These are phyloP conservation scores for Parus major DNA, from an alignment of 2,113 vertebrate genomes.

Conservation along the genomic window DNA sequence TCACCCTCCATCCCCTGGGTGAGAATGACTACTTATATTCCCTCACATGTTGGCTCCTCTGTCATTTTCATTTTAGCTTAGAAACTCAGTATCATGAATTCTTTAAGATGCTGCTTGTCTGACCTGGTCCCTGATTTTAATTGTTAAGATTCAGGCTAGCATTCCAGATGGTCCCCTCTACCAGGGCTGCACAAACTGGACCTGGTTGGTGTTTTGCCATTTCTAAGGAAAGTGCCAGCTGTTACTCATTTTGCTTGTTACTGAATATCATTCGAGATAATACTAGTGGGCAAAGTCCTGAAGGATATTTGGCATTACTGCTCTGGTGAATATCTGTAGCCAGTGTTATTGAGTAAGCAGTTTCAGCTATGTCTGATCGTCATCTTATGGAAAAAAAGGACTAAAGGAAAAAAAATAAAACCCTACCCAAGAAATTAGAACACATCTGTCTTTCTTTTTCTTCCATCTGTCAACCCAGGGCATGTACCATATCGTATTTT, in stretches of 20 bases:
- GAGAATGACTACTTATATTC: background rate
- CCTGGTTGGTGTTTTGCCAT: background rate
- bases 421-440: slow-evolving; percentile 33
- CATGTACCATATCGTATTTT: background rate
- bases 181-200: background rate
- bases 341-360: background rate
- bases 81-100: slow-evolving; percentile 53
- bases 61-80: slow-evolving; percentile 46
- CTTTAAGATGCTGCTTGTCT: slow-evolving; percentile 22
- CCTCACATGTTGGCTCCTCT: background rate
- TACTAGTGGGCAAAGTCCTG: slow-evolving; percentile 27
- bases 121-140: slow-evolving; percentile 41
- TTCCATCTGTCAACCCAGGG: slow-evolving; percentile 62
- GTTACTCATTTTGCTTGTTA: slow-evolving; percentile 26
- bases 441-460: slow-evolving; percentile 59
- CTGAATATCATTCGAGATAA: background rate
- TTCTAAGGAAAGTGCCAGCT: slow-evolving; percentile 30
- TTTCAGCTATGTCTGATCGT: background rate
- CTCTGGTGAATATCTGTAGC: background rate
- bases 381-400: background rate
- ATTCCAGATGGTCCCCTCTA: slow-evolving; percentile 38
- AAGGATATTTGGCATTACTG: slow-evolving; percentile 29
- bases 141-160: slow-evolving; percentile 33
- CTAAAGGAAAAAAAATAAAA: background rate
- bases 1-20: background rate